Evolutionary conservation across 1,140 invertebrate genomes (phyloP).

Genomic region (Ostrea denselamellosa): DNA sequence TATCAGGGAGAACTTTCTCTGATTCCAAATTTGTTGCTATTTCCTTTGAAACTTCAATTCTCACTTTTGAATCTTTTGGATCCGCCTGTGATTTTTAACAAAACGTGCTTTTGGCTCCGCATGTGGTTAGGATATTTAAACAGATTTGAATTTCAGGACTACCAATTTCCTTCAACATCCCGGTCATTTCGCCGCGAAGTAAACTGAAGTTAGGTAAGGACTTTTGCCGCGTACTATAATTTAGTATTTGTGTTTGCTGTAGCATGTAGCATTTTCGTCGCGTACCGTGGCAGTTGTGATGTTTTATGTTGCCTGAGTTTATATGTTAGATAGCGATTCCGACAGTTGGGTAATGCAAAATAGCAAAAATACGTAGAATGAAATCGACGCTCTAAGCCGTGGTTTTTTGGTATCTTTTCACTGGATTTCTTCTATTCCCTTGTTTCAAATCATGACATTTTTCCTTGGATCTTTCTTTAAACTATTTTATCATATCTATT

Average conservation of each 20-base stretch:
- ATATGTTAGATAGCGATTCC: background rate
- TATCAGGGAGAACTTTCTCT: no score
- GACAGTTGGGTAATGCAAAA: background rate
- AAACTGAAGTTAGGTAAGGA: conserved; percentile 20
- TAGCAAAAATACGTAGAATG: background rate
- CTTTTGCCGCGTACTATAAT: conserved; percentile 8
- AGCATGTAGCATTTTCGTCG: background rate
- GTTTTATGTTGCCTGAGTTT: background rate
- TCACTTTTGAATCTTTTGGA: no score
- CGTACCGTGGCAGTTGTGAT: background rate
- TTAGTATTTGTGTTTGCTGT: background rate
- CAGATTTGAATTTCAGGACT: conserved; percentile 19
- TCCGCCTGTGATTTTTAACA: background rate
- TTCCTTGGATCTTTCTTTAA: no score
- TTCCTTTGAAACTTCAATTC: no score
- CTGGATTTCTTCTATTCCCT: background rate
- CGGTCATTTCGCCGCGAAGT: conserved; percentile 18
- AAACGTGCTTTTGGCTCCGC: background rate
- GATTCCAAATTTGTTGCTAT: no score
- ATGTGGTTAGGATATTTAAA: background rate
- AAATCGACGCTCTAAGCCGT: background rate
- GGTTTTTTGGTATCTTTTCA: background rate
- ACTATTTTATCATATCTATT: no score
- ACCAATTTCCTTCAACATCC: conserved; percentile 23
- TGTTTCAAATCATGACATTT: background rate